Percentiles rank a stretch among this genome's conserved stretches.
These are phyloP conservation scores for Myrmecobius fasciatus DNA, from an alignment of 2,113 vertebrate genomes.

Conservation along the genomic window DNA sequence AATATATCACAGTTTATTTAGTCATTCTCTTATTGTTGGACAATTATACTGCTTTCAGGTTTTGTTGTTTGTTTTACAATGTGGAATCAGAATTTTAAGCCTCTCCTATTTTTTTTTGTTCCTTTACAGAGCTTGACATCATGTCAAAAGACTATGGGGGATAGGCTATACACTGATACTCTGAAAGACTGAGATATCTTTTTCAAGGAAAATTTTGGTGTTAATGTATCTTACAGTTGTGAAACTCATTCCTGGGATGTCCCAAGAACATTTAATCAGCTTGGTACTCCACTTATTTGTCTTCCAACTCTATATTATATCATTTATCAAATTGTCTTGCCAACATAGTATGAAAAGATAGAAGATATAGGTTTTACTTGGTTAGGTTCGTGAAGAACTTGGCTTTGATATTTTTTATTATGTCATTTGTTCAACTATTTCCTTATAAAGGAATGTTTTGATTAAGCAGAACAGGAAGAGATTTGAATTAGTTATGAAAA, in stretches of 20 bases:
- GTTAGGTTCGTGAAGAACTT: background rate
- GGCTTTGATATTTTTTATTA: background rate
- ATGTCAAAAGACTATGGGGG: background rate
- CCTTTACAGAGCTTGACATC: background rate
- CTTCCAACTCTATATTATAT: background rate
- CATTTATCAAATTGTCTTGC: background rate
- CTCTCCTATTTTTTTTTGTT: background rate
- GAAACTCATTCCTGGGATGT: background rate
- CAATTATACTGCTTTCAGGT: background rate
- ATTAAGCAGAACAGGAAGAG: background rate
- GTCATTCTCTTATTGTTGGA: background rate
- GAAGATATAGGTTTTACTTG: background rate
- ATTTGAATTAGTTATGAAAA: background rate
- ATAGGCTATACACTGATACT: background rate
- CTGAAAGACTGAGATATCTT: background rate
- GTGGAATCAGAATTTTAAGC: background rate
- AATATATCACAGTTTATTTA: background rate
- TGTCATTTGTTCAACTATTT: background rate
- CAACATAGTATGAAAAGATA: background rate
- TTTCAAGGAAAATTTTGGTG: background rate
- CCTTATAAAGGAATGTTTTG: background rate
- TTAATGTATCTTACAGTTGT: background rate
- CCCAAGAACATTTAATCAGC: background rate
- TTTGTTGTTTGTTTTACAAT: background rate
- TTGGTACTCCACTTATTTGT: background rate